Evolutionary conservation across 2,797 vertebrate species (phyloP), one percentile per base, ranked within the genome.

Genomic region (Selene dorsalis): DNA sequence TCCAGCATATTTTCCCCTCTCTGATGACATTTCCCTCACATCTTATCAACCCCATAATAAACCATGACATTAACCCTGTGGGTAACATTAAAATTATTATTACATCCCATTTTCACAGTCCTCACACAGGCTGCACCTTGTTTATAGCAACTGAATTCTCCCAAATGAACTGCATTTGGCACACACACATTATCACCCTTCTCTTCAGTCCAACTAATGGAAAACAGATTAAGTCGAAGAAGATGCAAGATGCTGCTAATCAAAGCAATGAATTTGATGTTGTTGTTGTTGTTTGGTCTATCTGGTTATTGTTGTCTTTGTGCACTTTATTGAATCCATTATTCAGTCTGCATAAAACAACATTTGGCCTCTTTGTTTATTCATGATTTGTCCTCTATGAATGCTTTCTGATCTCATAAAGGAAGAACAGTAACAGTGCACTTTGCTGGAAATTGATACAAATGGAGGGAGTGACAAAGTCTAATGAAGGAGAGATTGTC

Each of bases 281-380:
- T 53, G 62, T 82, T 59, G 45, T 58, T 52, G 62, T 82, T 32
- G 50, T 75, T 74, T 60, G 52, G 64, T 43, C 41, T 41, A 16
- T 65, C 73, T 76, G 26, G 84, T 64, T 56, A 50, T 61, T 77
- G 57, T 79, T 53, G 55, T 77, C 59, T 74, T 65, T 57, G 22
- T 35, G 59, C 55, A 62, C 28, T 22, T 80, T 65, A 66, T 41
- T 66, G 0, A 71, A 59, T 55, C 67, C 9, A 69, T 75, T 53
- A 59, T 56, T 28, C 39, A 45, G 9, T 60, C 39, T 69, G 62
- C 50, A 73, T 69, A 58, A 57, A 81, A 59, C 38, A 64, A 38
- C 48, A n/a, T 71, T 79, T 64, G 59, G n/a, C 58, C 26, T 61
- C 30, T 62, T 56, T 74, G 38, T 75, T 83, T 65, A 53, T 55